A percentile compares a stretch with the other conserved stretches of the same genome.
Conservation (phyloP, 2,888 invertebrate genomes). For the Dasypogon diadema region DNA sequence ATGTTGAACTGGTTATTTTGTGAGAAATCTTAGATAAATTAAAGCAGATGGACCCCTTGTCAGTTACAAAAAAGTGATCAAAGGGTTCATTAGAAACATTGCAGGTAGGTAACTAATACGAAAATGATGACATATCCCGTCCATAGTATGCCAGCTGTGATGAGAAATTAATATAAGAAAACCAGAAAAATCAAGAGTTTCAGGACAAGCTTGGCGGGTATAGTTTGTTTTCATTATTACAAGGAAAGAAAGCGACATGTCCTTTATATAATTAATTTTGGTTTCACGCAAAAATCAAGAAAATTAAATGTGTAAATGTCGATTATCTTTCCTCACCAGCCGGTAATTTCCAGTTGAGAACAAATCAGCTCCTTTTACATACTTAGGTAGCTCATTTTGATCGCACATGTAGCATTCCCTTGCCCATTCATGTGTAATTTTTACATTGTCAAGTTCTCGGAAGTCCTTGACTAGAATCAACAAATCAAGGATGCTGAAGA, state of each 20-base stretch:
- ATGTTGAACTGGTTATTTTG: not conserved
- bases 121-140: not conserved
- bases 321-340: not conserved
- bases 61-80: not conserved
- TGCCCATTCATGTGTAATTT: too few species aligned
- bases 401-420: too few species aligned
- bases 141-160: not conserved
- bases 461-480: too few species aligned
- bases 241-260: too few species aligned
- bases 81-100: too few species aligned
- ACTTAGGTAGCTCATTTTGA: too few species aligned
- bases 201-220: not conserved
- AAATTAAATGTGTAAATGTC: too few species aligned
- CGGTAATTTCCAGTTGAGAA: not conserved
- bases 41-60: not conserved
- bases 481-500: not conserved
- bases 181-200: not conserved
- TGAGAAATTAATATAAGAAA: not conserved
- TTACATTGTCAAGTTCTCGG: too few species aligned
- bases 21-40: not conserved
- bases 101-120: not conserved
- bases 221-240: too few species aligned
- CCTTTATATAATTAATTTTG: too few species aligned
- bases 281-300: too few species aligned
- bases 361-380: not conserved